Evolutionary conservation across 1,140 invertebrate genomes (phyloP), one percentile per base, ranked within the genome.

Genomic region (Drosophila parvula): DNA sequence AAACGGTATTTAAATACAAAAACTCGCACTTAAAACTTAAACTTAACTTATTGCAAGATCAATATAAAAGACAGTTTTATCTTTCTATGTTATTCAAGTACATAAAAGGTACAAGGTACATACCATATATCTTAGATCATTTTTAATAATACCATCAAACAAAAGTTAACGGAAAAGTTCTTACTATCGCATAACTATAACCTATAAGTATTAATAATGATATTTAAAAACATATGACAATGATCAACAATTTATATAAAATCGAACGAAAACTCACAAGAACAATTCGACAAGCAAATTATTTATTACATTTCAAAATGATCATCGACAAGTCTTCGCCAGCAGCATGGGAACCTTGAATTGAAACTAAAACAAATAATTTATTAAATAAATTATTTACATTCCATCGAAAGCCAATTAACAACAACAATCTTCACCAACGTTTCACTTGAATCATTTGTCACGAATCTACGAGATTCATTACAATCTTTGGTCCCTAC

Each of bases 161-260:
- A 53, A 38, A 36, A 36, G 51, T 53, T 53, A 53, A 53, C 50
- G 32, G 16, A 36, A 53, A 36, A 36, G 50, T 53, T 53, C 50
- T 53, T 53, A 53, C 32, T 53, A 53, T 53, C 50, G 11, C 14
- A 38, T 38, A 22, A 53, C 51, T 53, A 38, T 38, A 22, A 36
- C 2, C 16, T 51, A 14, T 34, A 53, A 36, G 32, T 36, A 53
- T 38, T 38, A 3, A 53, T n/a, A 38, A 22, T 27, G 18, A 22
- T 22, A 53, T n/a, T 22, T 22, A 36, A 36, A 36, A 36, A 14
- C 32, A 53, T 14, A 22, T 22, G 22, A 53, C 10, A 36, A 53
- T 36, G 50, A 36, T 22, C 9, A 14, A 16, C 4, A 28, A 10
- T 48, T 30, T 48, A 48, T 8, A 48, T 11, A 2, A 2, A 47